phyloP scores from a whole-genome alignment of 2,797 vertebrate genomes.

The Falco rusticolus region DNA sequence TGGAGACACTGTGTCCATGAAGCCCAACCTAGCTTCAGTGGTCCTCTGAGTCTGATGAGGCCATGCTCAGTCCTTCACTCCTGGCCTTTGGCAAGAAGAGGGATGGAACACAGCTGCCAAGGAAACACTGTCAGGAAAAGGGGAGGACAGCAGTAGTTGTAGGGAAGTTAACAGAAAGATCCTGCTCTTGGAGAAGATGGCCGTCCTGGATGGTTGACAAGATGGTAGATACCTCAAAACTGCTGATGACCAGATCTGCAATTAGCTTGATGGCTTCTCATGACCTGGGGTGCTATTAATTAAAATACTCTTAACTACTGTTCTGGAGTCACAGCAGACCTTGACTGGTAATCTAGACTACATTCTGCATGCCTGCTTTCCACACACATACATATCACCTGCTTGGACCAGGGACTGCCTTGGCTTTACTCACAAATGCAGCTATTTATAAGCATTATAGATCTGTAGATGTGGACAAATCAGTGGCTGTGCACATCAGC shows the following conservation, averaged over 20 bases:
- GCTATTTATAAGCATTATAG: not conserved
- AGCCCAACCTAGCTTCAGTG: not conserved
- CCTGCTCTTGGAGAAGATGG: not conserved
- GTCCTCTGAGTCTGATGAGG: not conserved
- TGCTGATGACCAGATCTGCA: not conserved
- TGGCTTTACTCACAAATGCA: not conserved
- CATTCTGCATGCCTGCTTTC: not conserved
- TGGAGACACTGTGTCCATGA: not conserved
- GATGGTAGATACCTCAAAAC: not conserved
- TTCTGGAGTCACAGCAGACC: not conserved
- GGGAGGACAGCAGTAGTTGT: not conserved
- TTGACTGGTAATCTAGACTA: not conserved
- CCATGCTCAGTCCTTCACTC: not conserved
- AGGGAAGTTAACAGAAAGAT: not conserved
- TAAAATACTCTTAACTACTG: not conserved
- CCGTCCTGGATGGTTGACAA: not conserved
- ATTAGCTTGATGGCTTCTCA: not conserved
- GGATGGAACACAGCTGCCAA: not conserved
- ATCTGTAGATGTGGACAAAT: not conserved
- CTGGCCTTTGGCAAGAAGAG: not conserved
- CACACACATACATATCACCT: not conserved
- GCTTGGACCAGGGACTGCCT: not conserved
- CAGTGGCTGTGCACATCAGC: not conserved
- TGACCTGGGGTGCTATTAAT: not conserved
- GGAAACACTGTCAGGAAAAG: not conserved